Base-by-base conservation (phyloP, 1,140 invertebrate species). In the Gryon sp. region DNA sequence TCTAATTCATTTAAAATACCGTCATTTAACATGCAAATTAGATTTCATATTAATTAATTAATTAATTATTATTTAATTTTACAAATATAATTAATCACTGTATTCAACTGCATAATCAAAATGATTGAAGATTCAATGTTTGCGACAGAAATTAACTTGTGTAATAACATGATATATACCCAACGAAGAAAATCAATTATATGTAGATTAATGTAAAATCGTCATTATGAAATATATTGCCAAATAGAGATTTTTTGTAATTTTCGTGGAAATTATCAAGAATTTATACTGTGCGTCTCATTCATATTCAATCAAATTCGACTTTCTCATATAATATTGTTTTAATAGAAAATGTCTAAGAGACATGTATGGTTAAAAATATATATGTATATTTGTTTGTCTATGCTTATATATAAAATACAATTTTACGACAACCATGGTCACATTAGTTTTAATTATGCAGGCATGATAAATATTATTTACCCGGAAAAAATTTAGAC, bases 401-500 rank as follows among this genome's bases (percentile, higher is more conserved):
- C n/a, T n/a, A n/a, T n/a, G n/a, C n/a, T n/a, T n/a, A n/a, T n/a
- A n/a, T n/a, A n/a, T n/a, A n/a, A n/a, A n/a, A n/a, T n/a, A n/a
- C n/a, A n/a, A n/a, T n/a, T n/a, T n/a, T n/a, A n/a, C n/a, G n/a
- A n/a, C n/a, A n/a, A n/a, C n/a, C n/a, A n/a, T n/a, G n/a, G n/a
- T n/a, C n/a, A n/a, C 26, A 65, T 76, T 65, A 52, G 53, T 46
- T 65, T 36, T 40, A 52, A 70, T 62, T 76, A 70, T 66, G 43
- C 57, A 60, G 19, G 45, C 70, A 53, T 65, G 45, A 28, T 5
- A 26, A 43, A 65, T 70, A 69, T 65, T 70, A 11, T 76, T 70
- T 76, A 66, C 15, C 74, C 50, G 74, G 74, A 76, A 76, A 70
- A 76, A 76, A 76, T 57, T 11, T 60, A 9, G 53, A 22, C 4